Base-by-base conservation (phyloP, 2,888 invertebrate genomes). In the Apeira syringaria region DNA sequence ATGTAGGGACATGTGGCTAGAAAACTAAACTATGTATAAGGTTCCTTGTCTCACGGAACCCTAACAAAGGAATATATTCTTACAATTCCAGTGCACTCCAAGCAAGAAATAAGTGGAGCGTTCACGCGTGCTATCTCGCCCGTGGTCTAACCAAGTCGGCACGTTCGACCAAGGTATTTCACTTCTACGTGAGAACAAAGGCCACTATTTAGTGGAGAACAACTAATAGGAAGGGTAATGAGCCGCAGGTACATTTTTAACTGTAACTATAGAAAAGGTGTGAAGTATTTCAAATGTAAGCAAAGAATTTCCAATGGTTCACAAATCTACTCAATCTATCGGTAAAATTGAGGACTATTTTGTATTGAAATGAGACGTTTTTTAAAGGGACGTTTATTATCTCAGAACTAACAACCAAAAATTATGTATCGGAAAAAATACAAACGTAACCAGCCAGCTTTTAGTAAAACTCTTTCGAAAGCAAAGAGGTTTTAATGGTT, bases 151-250 rank as follows among this genome's bases (percentile, higher is more conserved):
- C 64, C 58, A 59, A 64, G 59, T 49, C 56, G 52, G 62, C 74
- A 74, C 65, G 69, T 62, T 55, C 64, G 69, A 63, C 54, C 47
- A 53, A 60, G 75, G 80, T 75, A 81, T 81, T 79, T 80, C 76
- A 73, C 74, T 65, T 39, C 64, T 61, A 68, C 58, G 68, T 61
- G 77, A 72, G 71, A 78, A 74, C 72, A 76, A 68, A 72, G 74
- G 64, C 64, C 60, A 68, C 11, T 24, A 22, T n/a, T 80, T 80
- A 81, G 80, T 70, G 60, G 56, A 56, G 48, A 54, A 43, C 59
- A 56, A 64, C 79, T 80, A 80, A 80, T 77, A 75, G 72, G 59
- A 58, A 53, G 50, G 53, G 65, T 71, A 76, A 74, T 69, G 65
- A 69, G 63, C 39, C 6, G 3, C 5, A 24, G 37, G 18, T 20